Conservation (phyloP, 2,888 invertebrate genomes). For the Dioctria rufipes region DNA sequence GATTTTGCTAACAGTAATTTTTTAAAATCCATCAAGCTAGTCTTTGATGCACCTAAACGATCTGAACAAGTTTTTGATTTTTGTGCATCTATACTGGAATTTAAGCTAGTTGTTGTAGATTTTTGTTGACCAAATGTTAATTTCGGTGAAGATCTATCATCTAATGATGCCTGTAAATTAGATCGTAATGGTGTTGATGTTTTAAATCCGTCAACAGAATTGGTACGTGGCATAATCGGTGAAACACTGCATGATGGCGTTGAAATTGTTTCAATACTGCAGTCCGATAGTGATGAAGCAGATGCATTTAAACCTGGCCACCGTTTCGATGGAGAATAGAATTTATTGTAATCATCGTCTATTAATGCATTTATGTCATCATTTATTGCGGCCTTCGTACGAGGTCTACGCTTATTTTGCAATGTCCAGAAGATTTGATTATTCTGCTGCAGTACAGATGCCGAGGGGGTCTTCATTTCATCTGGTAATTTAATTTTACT, state of each 20-base stretch:
- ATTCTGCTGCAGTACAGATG: constrained; percentile 68
- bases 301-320: not conserved
- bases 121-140: constrained; percentile 14
- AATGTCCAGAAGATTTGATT: constrained; percentile 76
- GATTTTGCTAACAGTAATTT: constrained; percentile 84
- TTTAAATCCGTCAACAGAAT: constrained; percentile 74
- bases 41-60: constrained; percentile 79
- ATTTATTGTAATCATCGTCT: constrained; percentile 26
- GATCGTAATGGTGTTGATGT: constrained; percentile 78
- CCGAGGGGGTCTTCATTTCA: constrained; percentile 64
- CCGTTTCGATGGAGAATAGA: constrained; percentile 3
- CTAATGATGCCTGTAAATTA: constrained; percentile 66
- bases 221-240: constrained; percentile 78
- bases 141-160: constrained; percentile 5
- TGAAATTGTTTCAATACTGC: not conserved
- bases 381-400: constrained; percentile 4
- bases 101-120: constrained; percentile 51
- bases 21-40: constrained; percentile 88
- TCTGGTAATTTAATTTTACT: constrained; percentile 60
- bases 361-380: constrained; percentile 27
- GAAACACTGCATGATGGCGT: constrained; percentile 73
- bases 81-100: constrained; percentile 75
- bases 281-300: not conserved
- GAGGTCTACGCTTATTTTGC: constrained; percentile 70
- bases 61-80: constrained; percentile 75